Percentiles rank a stretch among this genome's conserved stretches.
phyloP scores from a whole-genome alignment of 2,113 vertebrate species.

The Corythoichthys haematopterus region DNA sequence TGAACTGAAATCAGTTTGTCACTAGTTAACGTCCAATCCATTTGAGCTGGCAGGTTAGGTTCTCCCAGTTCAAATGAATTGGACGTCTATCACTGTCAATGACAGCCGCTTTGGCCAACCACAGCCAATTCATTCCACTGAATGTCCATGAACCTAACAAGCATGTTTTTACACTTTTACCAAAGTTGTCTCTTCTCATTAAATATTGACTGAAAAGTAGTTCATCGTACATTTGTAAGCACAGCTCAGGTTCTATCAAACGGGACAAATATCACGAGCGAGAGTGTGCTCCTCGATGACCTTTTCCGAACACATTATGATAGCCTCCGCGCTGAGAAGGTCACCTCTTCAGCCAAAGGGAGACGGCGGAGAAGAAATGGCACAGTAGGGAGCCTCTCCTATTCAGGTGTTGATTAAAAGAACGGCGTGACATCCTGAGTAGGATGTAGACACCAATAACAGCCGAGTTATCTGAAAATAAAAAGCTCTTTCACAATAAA shows the following conservation, averaged over 20 bases:
- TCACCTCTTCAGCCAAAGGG: constrained; percentile 26
- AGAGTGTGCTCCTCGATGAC: constrained; percentile 51
- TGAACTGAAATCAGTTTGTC: no score
- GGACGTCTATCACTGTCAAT: no score
- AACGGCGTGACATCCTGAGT: constrained; percentile 1
- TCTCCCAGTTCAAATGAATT: no score
- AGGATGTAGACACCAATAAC: constrained; percentile 12
- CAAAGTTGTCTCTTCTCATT: constrained; percentile 25
- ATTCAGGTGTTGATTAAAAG: constrained; percentile 25
- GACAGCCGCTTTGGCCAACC: no score
- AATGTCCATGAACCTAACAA: neutral
- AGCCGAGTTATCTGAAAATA: neutral
- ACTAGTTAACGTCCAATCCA: no score
- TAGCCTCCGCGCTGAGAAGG: constrained; percentile 57
- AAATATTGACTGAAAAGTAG: constrained; percentile 24
- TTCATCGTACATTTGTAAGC: constrained; percentile 18
- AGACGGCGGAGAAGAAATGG: neutral
- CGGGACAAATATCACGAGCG: constrained; percentile 49
- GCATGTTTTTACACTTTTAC: neutral
- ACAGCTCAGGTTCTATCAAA: constrained; percentile 38
- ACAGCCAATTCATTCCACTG: no score
- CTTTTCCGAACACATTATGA: constrained; percentile 63
- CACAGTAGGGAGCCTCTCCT: constrained; percentile 21
- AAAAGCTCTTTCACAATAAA: neutral
- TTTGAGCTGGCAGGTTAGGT: no score